Evolutionary conservation across 2,888 invertebrate species (phyloP), one percentile per base, ranked within the genome.

Genomic region (Cecidostiba fungosa): DNA sequence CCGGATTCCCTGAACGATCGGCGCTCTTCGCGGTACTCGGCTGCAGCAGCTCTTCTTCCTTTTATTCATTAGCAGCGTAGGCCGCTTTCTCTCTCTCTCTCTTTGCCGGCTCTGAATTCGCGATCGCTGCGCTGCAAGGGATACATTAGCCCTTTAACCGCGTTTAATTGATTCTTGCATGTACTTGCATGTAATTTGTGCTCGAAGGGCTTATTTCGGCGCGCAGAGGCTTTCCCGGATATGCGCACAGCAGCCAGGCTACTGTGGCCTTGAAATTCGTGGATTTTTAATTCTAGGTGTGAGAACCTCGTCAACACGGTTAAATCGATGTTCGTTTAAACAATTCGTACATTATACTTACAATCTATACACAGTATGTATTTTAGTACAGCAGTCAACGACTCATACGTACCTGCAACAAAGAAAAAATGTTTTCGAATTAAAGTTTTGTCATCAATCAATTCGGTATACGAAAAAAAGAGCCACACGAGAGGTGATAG

Each of bases 1-100:
- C 50, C 39, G 84, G 84, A 84, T 86, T 86, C 83, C 84, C 69
- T 86, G 84, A 86, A 86, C 84, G 86, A 84, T 84, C 82, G 82
- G 50, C 82, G 78, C 84, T 88, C 86, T 86, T 73, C 81, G 88
- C 87, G 87, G 84, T 86, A 86, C 77, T 39, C 77, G 72, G 12
- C 29, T 66, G 66, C 59, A 62, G 50, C 16, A 36, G 66, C 29
- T 86, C 81, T 72, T 85, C 82, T 84, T 86, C 86, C 80, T 85
- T 84, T 87, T 87, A 78, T 83, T 87, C 84, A 83, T 87, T 85
- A 82, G 85, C 86, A 73, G 79, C 66, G 59, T 14, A n/a, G n/a
- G n/a, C 16, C 77, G 66, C 59, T 72, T 3, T 32, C 26, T 78
- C n/a, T 32, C 39, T 50, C 62, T 66, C 36, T 39, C 29, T 78